These are phyloP conservation scores for Microctonus brassicae DNA, from an alignment of 2,888 invertebrate species.

Conservation along the genomic window DNA sequence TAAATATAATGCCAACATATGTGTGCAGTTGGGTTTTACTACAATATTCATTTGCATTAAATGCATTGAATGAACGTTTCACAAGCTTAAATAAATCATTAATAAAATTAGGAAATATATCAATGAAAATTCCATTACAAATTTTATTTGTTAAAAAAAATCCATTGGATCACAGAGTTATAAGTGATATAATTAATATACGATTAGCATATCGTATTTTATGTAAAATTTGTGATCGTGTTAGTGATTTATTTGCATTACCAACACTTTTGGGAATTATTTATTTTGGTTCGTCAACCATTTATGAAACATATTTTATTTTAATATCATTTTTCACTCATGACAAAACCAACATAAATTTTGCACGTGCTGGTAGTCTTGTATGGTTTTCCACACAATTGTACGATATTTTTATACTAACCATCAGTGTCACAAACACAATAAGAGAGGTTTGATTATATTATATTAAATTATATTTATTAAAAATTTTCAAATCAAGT, in stretches of 20 bases:
- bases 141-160: constrained; percentile 15
- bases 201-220: constrained; percentile 21
- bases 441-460: constrained; percentile 24
- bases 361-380: neutral
- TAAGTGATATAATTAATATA: constrained; percentile 11
- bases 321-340: neutral
- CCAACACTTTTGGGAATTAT: constrained; percentile 22
- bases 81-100: constrained; percentile 22
- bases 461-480: neutral
- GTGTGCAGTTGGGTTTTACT: constrained; percentile 20
- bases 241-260: constrained; percentile 34
- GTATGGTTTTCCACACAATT: constrained; percentile 1
- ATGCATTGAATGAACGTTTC: constrained; percentile 16
- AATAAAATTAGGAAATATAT: neutral
- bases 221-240: constrained; percentile 15
- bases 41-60: constrained; percentile 30
- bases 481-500: too few species aligned
- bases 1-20: too few species aligned
- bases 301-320: constrained; percentile 33
- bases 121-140: neutral
- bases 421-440: constrained; percentile 11
- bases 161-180: neutral
- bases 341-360: neutral
- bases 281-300: neutral
- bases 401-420: constrained; percentile 30